These are phyloP conservation scores for Pangasianodon hypophthalmus DNA, from an alignment of 2,113 vertebrate species.

Conservation along the genomic window DNA sequence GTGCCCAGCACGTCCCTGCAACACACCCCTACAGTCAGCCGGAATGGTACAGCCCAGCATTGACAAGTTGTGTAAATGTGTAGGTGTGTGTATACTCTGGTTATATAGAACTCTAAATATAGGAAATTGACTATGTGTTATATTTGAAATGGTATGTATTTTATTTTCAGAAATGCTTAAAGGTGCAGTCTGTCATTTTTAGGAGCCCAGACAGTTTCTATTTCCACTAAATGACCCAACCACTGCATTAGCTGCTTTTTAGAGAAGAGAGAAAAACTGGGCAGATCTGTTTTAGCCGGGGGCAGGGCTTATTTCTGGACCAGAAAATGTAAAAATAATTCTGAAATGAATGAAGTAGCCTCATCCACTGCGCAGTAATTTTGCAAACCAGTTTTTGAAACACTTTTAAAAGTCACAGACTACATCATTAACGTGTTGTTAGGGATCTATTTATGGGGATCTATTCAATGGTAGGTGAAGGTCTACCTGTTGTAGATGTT, in stretches of 20 bases:
- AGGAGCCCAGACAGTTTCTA: not conserved
- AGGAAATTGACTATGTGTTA: not conserved
- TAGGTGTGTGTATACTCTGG: not conserved
- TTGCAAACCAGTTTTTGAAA: not conserved
- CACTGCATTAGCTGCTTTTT: not conserved
- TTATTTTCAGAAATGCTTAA: not conserved
- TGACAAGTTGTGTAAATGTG: not conserved
- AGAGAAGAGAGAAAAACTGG: not conserved
- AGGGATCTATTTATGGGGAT: not conserved
- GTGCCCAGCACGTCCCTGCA: slow-evolving; percentile 74
- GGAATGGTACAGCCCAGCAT: not conserved
- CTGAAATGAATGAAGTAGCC: not conserved
- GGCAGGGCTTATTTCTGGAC: not conserved
- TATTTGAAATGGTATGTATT: not conserved
- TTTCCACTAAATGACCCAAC: not conserved
- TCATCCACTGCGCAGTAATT: not conserved
- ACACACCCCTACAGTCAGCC: slow-evolving; percentile 34
- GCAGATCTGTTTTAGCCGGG: not conserved
- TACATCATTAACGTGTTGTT: not conserved
- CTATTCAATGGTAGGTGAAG: not conserved
- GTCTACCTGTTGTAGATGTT: slow-evolving; percentile 86
- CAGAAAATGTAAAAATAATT: not conserved
- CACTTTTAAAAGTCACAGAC: not conserved
- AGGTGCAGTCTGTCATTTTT: not conserved
- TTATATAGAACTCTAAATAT: not conserved